Base-by-base conservation (phyloP, 2,113 vertebrate species). In the Ceyx margarethae region DNA sequence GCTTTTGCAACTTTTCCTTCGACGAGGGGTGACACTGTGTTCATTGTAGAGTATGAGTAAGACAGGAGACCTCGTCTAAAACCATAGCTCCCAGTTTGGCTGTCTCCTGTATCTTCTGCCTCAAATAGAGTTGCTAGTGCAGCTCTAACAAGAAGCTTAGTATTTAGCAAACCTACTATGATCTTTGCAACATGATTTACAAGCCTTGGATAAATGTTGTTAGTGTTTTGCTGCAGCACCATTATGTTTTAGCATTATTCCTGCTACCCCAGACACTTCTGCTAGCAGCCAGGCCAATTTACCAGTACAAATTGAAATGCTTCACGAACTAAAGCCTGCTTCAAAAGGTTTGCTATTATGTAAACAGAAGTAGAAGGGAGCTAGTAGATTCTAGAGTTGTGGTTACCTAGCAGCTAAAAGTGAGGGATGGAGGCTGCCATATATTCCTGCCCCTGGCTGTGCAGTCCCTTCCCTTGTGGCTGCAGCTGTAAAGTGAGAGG, bases 31-130 rank as follows among this genome's bases (percentile, higher is more conserved):
- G 33, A n/a, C 21, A 56, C 20, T 33, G 26, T n/a, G 13, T 53
- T 69, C n/a, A 3, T 22, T 45, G 40, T 35, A 48, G 11, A 0
- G 0, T 18, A 19, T 21, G 22, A 73, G 26, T 54, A 58, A 33
- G 26, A 15, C n/a, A n/a, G 64, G 31, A 80, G 45, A 43, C 33
- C 9, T 74, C 60, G 7, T 29, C 26, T 74, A 29, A 82, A 89
- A 50, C 57, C n/a, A 15, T 8, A n/a, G 45, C n/a, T 75, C n/a
- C 22, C 33, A 65, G 20, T 31, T 20, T 76, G 45, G 22, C 57
- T 66, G 46, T 14, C 20, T 20, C 40, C 58, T 6, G 1, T 17
- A 5, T 85, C 80, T 91, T 73, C 67, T 50, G n/a, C 6, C 42
- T 54, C 19, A 73, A 83, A 48, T 15, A 19, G 28, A 71, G 46